These are phyloP conservation scores for Endomychus coccineus DNA, from an alignment of 2,888 invertebrate genomes.

Conservation along the genomic window DNA sequence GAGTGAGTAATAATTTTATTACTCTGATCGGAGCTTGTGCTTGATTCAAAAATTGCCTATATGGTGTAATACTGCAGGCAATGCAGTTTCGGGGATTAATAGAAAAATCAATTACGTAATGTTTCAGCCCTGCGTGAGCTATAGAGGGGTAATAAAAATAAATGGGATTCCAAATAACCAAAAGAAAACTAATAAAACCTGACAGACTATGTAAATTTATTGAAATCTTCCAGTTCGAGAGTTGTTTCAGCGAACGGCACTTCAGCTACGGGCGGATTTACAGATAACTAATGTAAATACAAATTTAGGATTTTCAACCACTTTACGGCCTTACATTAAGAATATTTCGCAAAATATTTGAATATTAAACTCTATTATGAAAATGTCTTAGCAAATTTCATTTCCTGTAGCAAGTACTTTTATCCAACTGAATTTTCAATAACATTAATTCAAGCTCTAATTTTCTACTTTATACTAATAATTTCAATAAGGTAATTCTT, in stretches of 20 bases:
- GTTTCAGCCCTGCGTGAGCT: constrained; percentile 14
- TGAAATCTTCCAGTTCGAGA: constrained; percentile 31
- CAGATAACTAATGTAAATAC: constrained; percentile 38
- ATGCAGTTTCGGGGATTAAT: no score
- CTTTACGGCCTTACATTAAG: constrained; percentile 23
- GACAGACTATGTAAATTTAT: constrained; percentile 36
- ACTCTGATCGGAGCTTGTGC: no score
- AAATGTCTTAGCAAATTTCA: constrained; percentile 16
- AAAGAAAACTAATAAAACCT: constrained; percentile 29
- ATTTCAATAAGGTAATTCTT: no score
- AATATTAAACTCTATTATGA: constrained; percentile 29
- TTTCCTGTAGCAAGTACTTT: background rate
- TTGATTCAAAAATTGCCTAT: no score
- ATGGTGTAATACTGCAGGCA: no score
- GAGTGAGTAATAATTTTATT: no score
- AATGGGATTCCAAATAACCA: constrained; percentile 26
- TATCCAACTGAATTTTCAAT: background rate
- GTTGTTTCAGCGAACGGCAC: constrained; percentile 24
- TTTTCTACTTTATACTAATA: no score
- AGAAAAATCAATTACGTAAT: constrained; percentile 27
- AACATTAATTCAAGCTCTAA: no score
- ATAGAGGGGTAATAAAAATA: constrained; percentile 26
- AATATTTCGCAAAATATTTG: constrained; percentile 26
- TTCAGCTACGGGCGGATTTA: constrained; percentile 26
- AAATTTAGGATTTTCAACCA: constrained; percentile 32